Conservation (phyloP, 2,113 vertebrate genomes). For the Nibea albiflora region DNA sequence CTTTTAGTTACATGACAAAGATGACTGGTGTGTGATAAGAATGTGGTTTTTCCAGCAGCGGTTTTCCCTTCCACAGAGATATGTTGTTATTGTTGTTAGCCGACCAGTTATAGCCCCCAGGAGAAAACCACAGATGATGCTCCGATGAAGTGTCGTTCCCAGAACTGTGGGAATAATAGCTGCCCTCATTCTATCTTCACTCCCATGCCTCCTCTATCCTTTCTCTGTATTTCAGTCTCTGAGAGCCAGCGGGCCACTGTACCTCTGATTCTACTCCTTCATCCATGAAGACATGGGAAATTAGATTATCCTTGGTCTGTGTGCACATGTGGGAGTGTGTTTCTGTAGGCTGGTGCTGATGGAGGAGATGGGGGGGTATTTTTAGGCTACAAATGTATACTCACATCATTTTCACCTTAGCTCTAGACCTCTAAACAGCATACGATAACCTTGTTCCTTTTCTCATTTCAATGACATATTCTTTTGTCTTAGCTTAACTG, state of each 20-base stretch:
- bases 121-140: conserved; percentile 69
- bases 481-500: background rate
- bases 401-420: background rate
- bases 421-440: background rate
- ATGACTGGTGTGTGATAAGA: conserved; percentile 52
- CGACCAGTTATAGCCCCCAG: conserved; percentile 66
- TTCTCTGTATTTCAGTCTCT: conserved; percentile 39
- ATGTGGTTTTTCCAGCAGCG: conserved; percentile 35
- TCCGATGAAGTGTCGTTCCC: conserved; percentile 67
- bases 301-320: conserved; percentile 43
- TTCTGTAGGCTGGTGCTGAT: conserved; percentile 19
- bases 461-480: background rate
- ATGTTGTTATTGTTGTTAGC: conserved; percentile 73
- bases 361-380: conserved; percentile 25
- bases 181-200: conserved; percentile 44
- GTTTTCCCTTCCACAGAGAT: conserved; percentile 56
- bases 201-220: conserved; percentile 37
- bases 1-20: conserved; percentile 54
- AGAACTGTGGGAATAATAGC: conserved; percentile 67
- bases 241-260: conserved; percentile 46
- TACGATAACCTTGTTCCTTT: background rate
- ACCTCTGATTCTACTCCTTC: conserved; percentile 52
- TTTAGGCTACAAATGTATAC: conserved; percentile 7
- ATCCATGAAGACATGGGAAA: conserved; percentile 60
- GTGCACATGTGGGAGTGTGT: conserved; percentile 19